Conservation (phyloP, 1,140 invertebrate species). For the Campoletis sonorensis region DNA sequence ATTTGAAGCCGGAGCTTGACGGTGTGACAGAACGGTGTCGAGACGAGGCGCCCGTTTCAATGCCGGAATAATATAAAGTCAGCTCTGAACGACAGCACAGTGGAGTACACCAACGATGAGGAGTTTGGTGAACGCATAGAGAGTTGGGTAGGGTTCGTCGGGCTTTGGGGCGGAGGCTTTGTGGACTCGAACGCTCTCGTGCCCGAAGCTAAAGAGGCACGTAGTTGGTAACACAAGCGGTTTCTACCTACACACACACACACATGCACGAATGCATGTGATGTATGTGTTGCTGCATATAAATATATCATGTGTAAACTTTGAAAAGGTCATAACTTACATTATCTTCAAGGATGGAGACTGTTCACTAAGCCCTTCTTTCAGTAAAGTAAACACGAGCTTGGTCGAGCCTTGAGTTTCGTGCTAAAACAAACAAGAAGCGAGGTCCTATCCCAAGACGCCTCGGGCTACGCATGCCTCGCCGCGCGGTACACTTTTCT, state of each 20-base stretch:
- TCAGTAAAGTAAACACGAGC: background rate
- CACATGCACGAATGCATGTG: slow-evolving; percentile 35
- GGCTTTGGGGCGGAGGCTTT: background rate
- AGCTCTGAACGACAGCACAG: slow-evolving; percentile 24
- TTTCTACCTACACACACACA: background rate
- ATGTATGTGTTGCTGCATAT: background rate
- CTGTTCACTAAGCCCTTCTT: background rate
- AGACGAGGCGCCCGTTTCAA: slow-evolving; percentile 37
- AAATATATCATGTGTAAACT: background rate
- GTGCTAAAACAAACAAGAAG: slow-evolving; percentile 71
- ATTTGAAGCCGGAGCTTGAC: background rate
- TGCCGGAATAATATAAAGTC: slow-evolving; percentile 23
- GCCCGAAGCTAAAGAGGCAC: background rate
- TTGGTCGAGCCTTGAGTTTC: slow-evolving; percentile 46
- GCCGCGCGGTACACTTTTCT: slow-evolving; percentile 42
- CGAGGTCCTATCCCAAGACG: slow-evolving; percentile 72
- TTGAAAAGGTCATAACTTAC: background rate
- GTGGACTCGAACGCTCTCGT: slow-evolving; percentile 13
- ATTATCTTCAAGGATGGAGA: background rate
- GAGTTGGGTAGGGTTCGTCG: background rate
- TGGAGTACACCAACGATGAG: background rate
- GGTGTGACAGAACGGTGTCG: slow-evolving; percentile 16
- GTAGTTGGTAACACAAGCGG: background rate
- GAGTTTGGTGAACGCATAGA: slow-evolving; percentile 13
- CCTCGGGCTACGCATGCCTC: slow-evolving; percentile 69